Percentiles rank a stretch among this genome's conserved stretches.
phyloP scores from a whole-genome alignment of 2,797 vertebrate genomes.

The Aratinga solstitialis region DNA sequence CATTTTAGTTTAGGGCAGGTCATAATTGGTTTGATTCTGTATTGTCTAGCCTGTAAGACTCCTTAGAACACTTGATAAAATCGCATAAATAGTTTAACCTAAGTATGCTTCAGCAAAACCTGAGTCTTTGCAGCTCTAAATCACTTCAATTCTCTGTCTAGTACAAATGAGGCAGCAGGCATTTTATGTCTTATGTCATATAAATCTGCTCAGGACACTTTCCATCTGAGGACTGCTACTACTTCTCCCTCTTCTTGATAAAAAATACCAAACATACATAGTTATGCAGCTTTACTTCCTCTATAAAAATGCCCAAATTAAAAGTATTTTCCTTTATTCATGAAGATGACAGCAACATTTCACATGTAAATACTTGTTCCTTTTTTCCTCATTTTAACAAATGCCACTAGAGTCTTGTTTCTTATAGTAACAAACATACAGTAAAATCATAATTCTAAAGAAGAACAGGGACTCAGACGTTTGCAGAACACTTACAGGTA shows the following conservation, averaged over 20 bases:
- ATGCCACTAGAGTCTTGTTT: background rate
- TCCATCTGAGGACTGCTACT: background rate
- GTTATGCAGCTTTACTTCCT: background rate
- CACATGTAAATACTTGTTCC: background rate
- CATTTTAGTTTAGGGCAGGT: constrained; percentile 9
- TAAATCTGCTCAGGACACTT: background rate
- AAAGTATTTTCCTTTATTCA: background rate
- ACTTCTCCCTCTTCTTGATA: background rate
- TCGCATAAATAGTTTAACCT: background rate
- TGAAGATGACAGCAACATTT: background rate
- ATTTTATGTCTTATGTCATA: background rate
- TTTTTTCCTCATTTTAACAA: background rate
- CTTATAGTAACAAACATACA: background rate
- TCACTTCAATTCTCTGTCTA: background rate
- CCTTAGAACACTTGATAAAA: constrained; percentile 17
- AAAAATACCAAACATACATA: background rate
- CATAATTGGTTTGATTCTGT: background rate
- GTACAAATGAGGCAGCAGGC: background rate
- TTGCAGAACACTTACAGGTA: background rate
- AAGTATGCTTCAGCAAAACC: background rate
- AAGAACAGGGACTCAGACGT: background rate
- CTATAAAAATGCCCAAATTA: background rate
- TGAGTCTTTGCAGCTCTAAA: background rate
- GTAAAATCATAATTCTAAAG: background rate
- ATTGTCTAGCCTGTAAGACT: background rate